These are phyloP conservation scores for Podarcis raffonei DNA, from an alignment of 2,113 vertebrate genomes.

Conservation along the genomic window DNA sequence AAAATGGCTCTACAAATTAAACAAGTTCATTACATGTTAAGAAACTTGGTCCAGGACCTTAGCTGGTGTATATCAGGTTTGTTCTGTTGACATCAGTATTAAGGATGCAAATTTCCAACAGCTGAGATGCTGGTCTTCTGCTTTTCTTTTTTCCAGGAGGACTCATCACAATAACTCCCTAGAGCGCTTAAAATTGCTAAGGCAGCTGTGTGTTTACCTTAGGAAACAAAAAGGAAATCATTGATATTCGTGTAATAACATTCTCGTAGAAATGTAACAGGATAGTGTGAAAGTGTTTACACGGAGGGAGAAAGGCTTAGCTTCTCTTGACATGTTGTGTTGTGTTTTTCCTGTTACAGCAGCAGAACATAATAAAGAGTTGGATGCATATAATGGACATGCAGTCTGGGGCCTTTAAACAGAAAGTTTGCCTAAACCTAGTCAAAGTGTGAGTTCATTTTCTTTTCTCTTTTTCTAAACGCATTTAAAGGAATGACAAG, in stretches of 20 bases:
- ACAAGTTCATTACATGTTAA: slow-evolving; percentile 10
- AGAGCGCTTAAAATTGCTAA: slow-evolving; percentile 21
- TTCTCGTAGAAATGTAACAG: slow-evolving; percentile 20
- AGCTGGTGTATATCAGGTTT: slow-evolving; percentile 25
- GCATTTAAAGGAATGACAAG: not conserved
- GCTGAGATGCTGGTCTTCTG: not conserved
- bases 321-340: slow-evolving; percentile 15
- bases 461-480: not conserved
- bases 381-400: not conserved
- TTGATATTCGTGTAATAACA: slow-evolving; percentile 34
- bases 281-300: slow-evolving; percentile 30
- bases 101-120: slow-evolving; percentile 37
- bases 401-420: not conserved
- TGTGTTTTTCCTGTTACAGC: not conserved
- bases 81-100: slow-evolving; percentile 25
- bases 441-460: slow-evolving; percentile 12
- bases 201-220: slow-evolving; percentile 30
- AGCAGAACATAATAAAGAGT: not conserved
- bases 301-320: not conserved
- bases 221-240: slow-evolving; percentile 5
- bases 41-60: slow-evolving; percentile 17
- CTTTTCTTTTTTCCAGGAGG: slow-evolving; percentile 9
- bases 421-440: not conserved
- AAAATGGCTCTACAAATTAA: slow-evolving; percentile 36
- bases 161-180: not conserved